Evolutionary conservation across 2,113 vertebrate species (phyloP), one percentile per base, ranked within the genome.

Genomic region (Hirundichthys speculiger): DNA sequence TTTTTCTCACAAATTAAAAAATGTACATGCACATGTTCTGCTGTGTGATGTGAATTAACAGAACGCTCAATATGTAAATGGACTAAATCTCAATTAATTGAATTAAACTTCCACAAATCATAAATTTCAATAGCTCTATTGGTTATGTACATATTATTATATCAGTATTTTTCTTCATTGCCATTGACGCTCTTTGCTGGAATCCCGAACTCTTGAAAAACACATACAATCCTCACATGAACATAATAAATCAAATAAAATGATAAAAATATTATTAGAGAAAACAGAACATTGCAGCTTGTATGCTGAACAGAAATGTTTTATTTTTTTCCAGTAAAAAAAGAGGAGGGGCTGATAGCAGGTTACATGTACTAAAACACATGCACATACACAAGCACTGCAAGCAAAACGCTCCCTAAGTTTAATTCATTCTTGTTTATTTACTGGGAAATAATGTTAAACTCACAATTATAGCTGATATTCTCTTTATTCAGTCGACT

Each of bases 191-290:
- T 20, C 16, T 64, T 48, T 52, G 27, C 65, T 75, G n/a, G 18
- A 53, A 55, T 69, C 19, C 4, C 9, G 49, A 64, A 42, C 52
- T 38, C 42, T 51, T 54, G 13, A 67, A 72, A 77, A 75, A 75
- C 43, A 59, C 7, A 69, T 72, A 41, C 41, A 73, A 74, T 86
- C 68, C 51, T 74, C 34, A 41, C 57, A 70, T 76, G 45, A 83
- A 67, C 22, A 39, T 38, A 61, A 53, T 19, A 74, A 73, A 74
- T 71, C 42, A 56, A 74, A 61, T 55, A 38, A 68, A 76, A 38
- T 64, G 66, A 62, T 41, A 64, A 55, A 50, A 47, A 38, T 20
- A 5, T 15, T 15, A 3, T 4, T 3, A n/a, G 5, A 60, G 41
- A 60, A 73, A 18, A 16, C 19, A 22, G 25, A 65, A 43, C 18